Base-by-base conservation (phyloP, 2,113 vertebrate genomes). In the Columba janthina region DNA sequence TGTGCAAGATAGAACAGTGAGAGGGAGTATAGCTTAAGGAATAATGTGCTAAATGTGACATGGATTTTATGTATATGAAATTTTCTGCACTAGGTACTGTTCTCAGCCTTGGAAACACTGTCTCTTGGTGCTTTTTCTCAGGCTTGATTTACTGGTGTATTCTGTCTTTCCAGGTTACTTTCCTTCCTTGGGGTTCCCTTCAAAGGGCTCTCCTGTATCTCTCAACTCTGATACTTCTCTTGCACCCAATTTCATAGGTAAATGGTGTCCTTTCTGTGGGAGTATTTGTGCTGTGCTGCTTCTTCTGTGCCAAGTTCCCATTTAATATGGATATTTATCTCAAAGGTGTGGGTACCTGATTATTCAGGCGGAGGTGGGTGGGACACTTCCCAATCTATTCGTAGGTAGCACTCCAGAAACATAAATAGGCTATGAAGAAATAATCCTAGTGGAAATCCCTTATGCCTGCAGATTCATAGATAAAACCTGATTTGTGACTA, bases 141-240 rank as follows among this genome's bases (percentile, higher is more conserved):
- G 79, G 60, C 93, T 92, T 89, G 61, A 88, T 94, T 89, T 78
- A 67, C 79, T 92, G 67, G 76, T 95, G 46, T 97, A 93, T 97
- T 98, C 97, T 99, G 98, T 95, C 98, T 98, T 99, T 99, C 95
- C 98, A 99, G 99, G 99, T 98, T 99, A 98, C 96, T 98, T 98
- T 98, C 97, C 98, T 98, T 98, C 98, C 97, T 98, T 98, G 97
- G 98, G 98, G 95, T 98, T 99, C 98, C 98, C 98, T 97, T 98
- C 97, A 97, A 99, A 99, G 97, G 98, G 98, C 98, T 98, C 98
- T 98, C 97, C 98, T 97, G 97, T 98, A 95, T 98, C 98, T 98
- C 97, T 98, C 96, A 98, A 97, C 97, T 98, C 98, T 99, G 99
- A 98, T 96, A 97, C 98, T 95, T 96, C 97, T 97, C 97, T 98